phyloP scores from a whole-genome alignment of 2,888 invertebrate species.

The Sinhomidia bicolor region DNA sequence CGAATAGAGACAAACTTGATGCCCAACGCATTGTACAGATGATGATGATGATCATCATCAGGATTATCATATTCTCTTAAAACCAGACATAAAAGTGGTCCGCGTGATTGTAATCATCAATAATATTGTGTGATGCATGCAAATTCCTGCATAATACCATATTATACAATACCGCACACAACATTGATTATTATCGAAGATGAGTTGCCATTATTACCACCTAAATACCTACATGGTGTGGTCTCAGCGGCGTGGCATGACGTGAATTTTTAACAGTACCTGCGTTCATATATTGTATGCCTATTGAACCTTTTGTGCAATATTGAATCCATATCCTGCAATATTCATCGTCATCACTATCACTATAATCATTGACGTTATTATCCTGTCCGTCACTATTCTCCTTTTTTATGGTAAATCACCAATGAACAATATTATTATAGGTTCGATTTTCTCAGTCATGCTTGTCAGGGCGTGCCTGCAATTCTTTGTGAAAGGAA shows the following conservation, averaged over 20 bases:
- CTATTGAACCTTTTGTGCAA: neutral
- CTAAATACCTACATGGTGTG: slow-evolving; percentile 4
- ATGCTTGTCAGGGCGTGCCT: slow-evolving; percentile 22
- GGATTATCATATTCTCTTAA: neutral
- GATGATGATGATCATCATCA: neutral
- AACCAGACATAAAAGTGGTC: neutral
- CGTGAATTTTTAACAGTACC: neutral
- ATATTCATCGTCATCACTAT: neutral
- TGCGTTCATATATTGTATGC: neutral
- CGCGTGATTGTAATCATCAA: slow-evolving; percentile 21
- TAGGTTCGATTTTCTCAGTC: neutral
- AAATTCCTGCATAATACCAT: slow-evolving; percentile 15
- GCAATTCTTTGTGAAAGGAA: slow-evolving; percentile 28
- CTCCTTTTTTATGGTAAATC: neutral
- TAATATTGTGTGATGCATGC: slow-evolving; percentile 32
- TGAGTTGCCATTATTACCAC: neutral
- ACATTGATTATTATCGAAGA: slow-evolving; percentile 35
- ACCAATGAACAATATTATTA: neutral
- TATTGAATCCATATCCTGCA: neutral
- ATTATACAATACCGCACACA: neutral
- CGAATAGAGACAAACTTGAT: slow-evolving; percentile 30
- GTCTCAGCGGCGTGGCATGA: neutral
- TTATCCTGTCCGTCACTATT: slow-evolving; percentile 44
- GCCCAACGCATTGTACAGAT: slow-evolving; percentile 63
- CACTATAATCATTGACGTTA: slow-evolving; percentile 2